Base-by-base conservation (phyloP, 2,888 invertebrate genomes). In the Perizoma flavofasciatum region DNA sequence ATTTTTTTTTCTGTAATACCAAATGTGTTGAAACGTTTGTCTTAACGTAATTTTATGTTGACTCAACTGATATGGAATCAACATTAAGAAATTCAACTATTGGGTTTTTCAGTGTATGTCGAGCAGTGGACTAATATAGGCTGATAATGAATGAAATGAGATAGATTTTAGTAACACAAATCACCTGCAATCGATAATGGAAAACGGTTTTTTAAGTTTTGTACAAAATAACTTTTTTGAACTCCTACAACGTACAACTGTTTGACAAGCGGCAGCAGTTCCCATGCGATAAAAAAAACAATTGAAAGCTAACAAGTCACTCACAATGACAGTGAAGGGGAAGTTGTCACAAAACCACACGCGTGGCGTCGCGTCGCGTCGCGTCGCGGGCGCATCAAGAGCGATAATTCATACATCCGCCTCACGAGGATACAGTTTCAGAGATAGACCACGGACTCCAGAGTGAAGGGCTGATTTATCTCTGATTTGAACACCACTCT, bases 401-500 rank as follows among this genome's bases (percentile, higher is more conserved):
- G 48, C 39, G 55, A 40, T 52, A 53, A 61, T 61, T 56, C 61
- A 7, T 39, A 46, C 46, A 49, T 55, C 62, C 58, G 51, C 56
- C 52, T 46, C 69, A 55, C 68, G 66, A 43, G 61, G 66, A 63
- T 66, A 61, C 59, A 37, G 57, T 69, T 68, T 65, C 62, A 55
- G 62, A 74, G 79, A 79, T 79, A 78, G 58, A 68, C 76, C 79
- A 79, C 79, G 79, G 55, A 57, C 67, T 51, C 49, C 48, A n/a
- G 49, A 51, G 55, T 55, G 48, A 48, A 64, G 64, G 48, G 60
- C 39, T 59, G 57, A 61, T 49, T 10, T 66, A 71, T 60, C 55
- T 60, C 32, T 40, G 49, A 53, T 49, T 49, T 45, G 11, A 58
- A 58, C 34, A 44, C 34, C 53, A 54, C 54, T 54, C 44, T 43